A percentile compares a stretch with the other conserved stretches of the same genome.
phyloP scores from a whole-genome alignment of 2,797 vertebrate genomes.

The Micromesistius poutassou region DNA sequence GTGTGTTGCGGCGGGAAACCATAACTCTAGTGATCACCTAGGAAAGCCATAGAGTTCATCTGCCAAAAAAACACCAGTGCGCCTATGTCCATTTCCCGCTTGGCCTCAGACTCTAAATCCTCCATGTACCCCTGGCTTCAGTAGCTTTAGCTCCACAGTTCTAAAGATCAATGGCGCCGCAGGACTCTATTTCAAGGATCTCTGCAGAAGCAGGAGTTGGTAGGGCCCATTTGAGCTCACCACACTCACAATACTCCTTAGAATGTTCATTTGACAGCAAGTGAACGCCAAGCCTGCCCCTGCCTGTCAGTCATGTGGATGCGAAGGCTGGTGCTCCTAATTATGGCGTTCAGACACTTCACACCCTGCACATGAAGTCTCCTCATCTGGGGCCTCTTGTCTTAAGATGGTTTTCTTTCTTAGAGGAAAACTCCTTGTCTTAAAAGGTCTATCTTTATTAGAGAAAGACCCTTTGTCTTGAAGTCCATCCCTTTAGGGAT shows the following conservation, averaged over 20 bases:
- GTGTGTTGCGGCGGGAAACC: slow-evolving; percentile 28
- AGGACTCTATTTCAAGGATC: slow-evolving; percentile 49
- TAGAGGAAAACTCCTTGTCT: neutral
- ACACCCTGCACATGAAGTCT: slow-evolving; percentile 34
- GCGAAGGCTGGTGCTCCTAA: slow-evolving; percentile 9
- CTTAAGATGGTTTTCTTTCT: neutral
- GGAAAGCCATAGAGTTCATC: slow-evolving; percentile 15
- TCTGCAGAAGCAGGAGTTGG: slow-evolving; percentile 48
- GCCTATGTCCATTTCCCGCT: slow-evolving; percentile 45
- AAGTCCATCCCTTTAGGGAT: neutral
- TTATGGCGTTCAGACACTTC: slow-evolving; percentile 26
- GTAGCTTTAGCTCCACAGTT: slow-evolving; percentile 24
- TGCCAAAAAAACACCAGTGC: slow-evolving; percentile 44
- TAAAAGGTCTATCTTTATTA: neutral
- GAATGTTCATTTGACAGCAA: slow-evolving; percentile 31
- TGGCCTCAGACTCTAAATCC: slow-evolving; percentile 22
- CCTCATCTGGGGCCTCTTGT: neutral
- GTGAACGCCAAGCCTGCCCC: slow-evolving; percentile 26
- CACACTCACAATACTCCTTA: slow-evolving; percentile 39
- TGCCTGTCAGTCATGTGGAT: slow-evolving; percentile 10
- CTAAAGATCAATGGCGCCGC: slow-evolving; percentile 37
- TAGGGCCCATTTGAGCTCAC: slow-evolving; percentile 35
- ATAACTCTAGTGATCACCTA: slow-evolving; percentile 15
- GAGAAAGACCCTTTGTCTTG: neutral
- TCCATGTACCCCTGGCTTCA: slow-evolving; percentile 30